A percentile compares a stretch with the other conserved stretches of the same genome.
phyloP scores from a whole-genome alignment of 1,140 invertebrate species.

The Anastrepha ludens region DNA sequence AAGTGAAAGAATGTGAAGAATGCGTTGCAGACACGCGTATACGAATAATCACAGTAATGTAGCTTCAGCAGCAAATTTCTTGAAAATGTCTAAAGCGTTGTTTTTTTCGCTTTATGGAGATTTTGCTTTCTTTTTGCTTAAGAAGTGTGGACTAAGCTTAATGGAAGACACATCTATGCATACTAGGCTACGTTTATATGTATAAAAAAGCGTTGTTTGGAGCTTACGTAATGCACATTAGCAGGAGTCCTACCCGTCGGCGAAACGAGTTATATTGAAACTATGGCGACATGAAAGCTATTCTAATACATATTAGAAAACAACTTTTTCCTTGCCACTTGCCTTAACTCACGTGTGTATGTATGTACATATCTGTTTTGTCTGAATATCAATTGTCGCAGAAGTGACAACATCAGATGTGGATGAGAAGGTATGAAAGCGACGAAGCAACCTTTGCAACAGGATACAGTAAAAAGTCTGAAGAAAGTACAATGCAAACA shows the following conservation, averaged over 20 bases:
- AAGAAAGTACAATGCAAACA: neutral
- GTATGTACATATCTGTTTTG: neutral
- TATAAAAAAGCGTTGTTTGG: too few species aligned
- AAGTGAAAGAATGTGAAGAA: neutral
- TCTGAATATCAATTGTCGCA: neutral
- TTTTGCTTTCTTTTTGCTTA: too few species aligned
- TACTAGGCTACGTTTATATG: too few species aligned
- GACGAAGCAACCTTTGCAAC: neutral
- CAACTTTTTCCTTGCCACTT: neutral
- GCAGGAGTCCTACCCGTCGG: too few species aligned
- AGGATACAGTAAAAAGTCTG: neutral
- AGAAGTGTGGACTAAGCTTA: too few species aligned
- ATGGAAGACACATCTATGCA: too few species aligned
- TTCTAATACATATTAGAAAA: neutral
- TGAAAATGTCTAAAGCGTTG: neutral
- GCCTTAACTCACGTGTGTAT: neutral
- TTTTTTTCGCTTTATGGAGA: too few species aligned
- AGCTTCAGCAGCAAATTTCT: neutral
- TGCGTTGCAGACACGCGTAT: neutral
- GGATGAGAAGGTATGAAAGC: neutral
- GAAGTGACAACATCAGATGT: neutral
- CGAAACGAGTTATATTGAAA: too few species aligned
- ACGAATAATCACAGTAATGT: neutral
- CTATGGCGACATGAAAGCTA: too few species aligned
- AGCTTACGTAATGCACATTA: too few species aligned